phyloP scores from a whole-genome alignment of 2,113 vertebrate species.

The Amblyornis subalaris region DNA sequence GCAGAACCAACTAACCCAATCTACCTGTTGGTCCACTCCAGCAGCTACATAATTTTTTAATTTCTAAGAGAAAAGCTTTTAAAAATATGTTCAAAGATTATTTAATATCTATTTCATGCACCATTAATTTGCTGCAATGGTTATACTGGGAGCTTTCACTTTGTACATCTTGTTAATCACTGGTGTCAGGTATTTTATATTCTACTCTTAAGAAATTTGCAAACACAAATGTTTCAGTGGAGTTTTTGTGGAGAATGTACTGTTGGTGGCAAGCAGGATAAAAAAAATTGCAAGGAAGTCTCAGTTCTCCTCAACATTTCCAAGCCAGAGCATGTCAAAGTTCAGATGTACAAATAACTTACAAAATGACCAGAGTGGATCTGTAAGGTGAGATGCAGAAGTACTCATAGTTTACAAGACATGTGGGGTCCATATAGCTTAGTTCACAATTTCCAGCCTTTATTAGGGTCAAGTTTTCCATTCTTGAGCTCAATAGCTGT shows the following conservation, averaged over 20 bases:
- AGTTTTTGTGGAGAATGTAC: neutral
- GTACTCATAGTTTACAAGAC: neutral
- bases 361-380: neutral
- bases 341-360: neutral
- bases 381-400: neutral
- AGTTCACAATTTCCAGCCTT: neutral
- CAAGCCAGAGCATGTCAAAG: neutral
- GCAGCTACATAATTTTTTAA: neutral
- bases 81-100: neutral
- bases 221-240: neutral
- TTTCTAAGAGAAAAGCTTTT: neutral
- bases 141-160: neutral
- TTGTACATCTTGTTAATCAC: neutral
- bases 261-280: neutral
- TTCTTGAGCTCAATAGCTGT: neutral
- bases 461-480: neutral
- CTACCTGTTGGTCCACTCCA: neutral
- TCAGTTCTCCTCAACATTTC: neutral
- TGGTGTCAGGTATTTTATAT: neutral
- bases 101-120: neutral
- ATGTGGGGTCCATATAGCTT: rapidly evolving
- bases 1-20: neutral
- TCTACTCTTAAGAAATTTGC: neutral
- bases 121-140: neutral
- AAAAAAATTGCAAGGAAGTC: neutral